These are phyloP conservation scores for Drosophila rubida DNA, from an alignment of 2,888 invertebrate genomes.

Conservation along the genomic window DNA sequence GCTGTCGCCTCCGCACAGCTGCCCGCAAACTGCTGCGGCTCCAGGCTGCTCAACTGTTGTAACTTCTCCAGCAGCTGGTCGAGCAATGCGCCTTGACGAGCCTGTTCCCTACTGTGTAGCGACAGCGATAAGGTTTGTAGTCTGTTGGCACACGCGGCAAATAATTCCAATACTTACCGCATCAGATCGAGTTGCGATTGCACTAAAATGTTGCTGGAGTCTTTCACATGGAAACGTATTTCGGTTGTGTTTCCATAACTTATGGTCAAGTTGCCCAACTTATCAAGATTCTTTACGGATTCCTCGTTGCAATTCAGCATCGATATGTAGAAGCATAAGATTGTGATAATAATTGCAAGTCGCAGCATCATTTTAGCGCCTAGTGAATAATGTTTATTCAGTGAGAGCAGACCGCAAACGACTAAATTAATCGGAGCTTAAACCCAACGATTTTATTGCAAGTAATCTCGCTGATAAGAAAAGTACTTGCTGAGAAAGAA, in stretches of 20 bases:
- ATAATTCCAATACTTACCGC: constrained; percentile 13
- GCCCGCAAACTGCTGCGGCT: constrained; percentile 8
- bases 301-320: not conserved
- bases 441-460: not conserved
- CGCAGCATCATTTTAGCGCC: constrained; percentile 3
- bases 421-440: constrained; percentile 4
- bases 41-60: not conserved
- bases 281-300: not conserved
- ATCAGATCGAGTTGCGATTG: constrained; percentile 12
- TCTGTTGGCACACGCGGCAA: fast-evolving
- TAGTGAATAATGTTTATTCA: not conserved
- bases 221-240: constrained; percentile 21
- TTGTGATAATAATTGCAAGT: not conserved
- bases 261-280: constrained; percentile 16
- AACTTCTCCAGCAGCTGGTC: constrained; percentile 10
- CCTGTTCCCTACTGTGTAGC: constrained; percentile 16
- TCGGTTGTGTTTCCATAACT: constrained; percentile 30
- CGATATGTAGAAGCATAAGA: not conserved
- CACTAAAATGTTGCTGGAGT: not conserved
- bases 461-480: constrained; percentile 13
- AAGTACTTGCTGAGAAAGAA: constrained; percentile 1
- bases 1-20: constrained; percentile 67
- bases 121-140: not conserved
- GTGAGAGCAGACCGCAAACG: not conserved
- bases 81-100: constrained; percentile 17